phyloP scores from a whole-genome alignment of 2,797 vertebrate genomes.

The Mormyrops boulengeri region DNA sequence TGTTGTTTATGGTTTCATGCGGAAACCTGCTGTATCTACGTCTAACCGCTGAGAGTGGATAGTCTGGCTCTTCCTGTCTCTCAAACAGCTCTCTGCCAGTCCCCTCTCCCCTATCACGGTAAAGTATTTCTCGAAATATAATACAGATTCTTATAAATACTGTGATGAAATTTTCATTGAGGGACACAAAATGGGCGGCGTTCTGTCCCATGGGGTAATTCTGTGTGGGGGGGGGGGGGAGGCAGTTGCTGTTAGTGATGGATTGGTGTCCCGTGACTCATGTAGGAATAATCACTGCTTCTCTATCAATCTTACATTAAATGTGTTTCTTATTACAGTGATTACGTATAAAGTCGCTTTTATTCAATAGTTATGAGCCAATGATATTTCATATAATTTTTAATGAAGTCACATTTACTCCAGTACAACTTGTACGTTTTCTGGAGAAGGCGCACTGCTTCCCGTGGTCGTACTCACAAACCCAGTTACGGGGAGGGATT shows the following conservation, averaged over 20 bases:
- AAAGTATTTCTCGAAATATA: neutral
- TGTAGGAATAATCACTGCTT: neutral
- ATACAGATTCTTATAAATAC: neutral
- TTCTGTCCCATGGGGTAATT: neutral
- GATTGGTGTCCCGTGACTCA: neutral
- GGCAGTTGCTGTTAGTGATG: slow-evolving; percentile 26
- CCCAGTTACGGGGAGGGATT: neutral
- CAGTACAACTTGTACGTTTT: neutral
- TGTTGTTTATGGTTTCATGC: neutral
- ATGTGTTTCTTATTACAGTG: neutral
- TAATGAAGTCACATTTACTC: neutral
- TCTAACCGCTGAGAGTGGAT: neutral
- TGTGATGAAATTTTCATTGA: neutral
- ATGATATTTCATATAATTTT: neutral
- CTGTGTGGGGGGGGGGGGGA: slow-evolving; percentile 14
- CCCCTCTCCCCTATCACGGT: neutral
- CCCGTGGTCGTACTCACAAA: neutral
- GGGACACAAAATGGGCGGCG: neutral
- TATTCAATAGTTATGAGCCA: neutral
- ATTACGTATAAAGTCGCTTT: neutral
- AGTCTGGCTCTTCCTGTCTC: neutral
- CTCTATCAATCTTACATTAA: neutral
- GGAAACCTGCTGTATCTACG: neutral
- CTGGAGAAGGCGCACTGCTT: neutral
- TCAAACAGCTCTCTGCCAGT: neutral